Percentiles rank a stretch among this genome's conserved stretches.
Evolutionary conservation across 2,797 vertebrate genomes (phyloP).

Genomic region (Tiaroga cobitis): DNA sequence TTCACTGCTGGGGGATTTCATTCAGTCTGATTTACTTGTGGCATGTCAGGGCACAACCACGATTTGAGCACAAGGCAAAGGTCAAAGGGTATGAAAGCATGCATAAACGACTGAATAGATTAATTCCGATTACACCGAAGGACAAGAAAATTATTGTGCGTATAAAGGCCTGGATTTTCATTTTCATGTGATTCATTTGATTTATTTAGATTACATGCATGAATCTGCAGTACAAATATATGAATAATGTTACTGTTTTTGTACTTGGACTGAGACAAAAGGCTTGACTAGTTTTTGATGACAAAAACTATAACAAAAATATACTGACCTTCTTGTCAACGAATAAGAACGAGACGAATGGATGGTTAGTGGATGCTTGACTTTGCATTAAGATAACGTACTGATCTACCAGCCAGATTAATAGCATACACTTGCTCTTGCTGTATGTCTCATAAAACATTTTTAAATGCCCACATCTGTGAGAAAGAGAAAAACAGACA

Average conservation of each 20-base stretch:
- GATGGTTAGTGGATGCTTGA: not conserved
- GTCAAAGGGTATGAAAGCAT: constrained; percentile 12
- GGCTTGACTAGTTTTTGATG: not conserved
- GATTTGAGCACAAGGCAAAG: not conserved
- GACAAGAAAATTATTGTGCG: not conserved
- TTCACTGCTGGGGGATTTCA: not conserved
- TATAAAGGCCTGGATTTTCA: not conserved
- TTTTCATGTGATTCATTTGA: not conserved
- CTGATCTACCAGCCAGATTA: no score
- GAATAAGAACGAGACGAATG: not conserved
- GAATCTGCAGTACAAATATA: not conserved
- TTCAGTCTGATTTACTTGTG: not conserved
- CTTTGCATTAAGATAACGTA: not conserved
- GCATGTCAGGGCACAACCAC: not conserved
- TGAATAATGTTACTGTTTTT: not conserved
- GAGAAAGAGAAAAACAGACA: no score
- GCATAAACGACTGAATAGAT: not conserved
- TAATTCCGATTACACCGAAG: not conserved
- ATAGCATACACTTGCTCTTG: no score
- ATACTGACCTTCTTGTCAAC: not conserved
- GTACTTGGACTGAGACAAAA: not conserved
- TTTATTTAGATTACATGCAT: not conserved
- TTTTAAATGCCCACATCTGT: no score
- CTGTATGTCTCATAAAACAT: no score
- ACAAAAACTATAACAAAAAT: not conserved